A percentile compares a stretch with the other conserved stretches of the same genome.
Evolutionary conservation across 2,888 invertebrate genomes (phyloP).

Genomic region (Poecilobothrus nobilitatus): DNA sequence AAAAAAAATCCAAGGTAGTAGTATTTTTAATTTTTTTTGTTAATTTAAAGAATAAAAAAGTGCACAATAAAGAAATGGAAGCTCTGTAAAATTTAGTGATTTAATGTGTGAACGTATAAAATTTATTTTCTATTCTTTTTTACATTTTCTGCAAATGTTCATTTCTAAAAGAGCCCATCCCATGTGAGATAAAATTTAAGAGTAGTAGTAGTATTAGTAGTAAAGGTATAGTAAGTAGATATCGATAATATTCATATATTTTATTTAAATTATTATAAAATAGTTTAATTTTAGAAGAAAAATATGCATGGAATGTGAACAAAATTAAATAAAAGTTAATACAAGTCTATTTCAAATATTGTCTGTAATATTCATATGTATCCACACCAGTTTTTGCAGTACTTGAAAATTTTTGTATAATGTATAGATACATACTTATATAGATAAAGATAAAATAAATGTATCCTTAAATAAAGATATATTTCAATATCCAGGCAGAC

Average conservation of each 20-base stretch:
- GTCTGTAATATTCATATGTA: no score
- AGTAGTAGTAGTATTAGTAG: no score
- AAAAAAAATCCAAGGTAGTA: not conserved
- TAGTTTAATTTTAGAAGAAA: no score
- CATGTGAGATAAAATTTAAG: not conserved
- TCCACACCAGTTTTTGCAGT: no score
- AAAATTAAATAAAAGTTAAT: no score
- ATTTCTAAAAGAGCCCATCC: not conserved
- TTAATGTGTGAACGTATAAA: not conserved
- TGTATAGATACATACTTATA: no score
- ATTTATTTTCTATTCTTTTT: not conserved
- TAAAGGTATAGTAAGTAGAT: no score
- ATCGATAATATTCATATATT: no score
- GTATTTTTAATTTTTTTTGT: not conserved
- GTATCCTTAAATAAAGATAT: not conserved
- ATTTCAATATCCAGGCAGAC: not conserved
- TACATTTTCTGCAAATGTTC: not conserved
- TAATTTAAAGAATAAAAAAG: not conserved
- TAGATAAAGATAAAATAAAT: not conserved
- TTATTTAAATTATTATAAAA: no score
- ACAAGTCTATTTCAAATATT: no score
- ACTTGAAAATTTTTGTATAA: not conserved
- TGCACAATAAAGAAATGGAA: no score
- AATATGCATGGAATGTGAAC: no score
- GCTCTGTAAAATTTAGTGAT: not conserved